phyloP scores from a whole-genome alignment of 2,888 invertebrate species.

The Troilus luridus region DNA sequence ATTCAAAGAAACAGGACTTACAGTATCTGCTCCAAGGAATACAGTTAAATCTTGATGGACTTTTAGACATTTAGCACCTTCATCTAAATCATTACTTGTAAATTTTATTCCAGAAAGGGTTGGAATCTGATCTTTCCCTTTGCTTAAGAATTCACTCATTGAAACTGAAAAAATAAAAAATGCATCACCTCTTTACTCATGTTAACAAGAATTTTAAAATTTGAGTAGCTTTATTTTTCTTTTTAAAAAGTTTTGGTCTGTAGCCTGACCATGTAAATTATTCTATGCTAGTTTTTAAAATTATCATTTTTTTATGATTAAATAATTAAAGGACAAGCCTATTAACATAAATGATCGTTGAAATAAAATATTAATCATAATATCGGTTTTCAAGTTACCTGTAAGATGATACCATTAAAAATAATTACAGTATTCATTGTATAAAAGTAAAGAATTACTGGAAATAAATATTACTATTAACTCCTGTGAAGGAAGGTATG shows the following conservation, averaged over 20 bases:
- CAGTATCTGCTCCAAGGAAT: constrained; percentile 73
- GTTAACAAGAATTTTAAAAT: not conserved
- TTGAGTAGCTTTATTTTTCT: not conserved
- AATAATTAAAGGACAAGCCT: too few species aligned
- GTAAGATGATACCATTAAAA: too few species aligned
- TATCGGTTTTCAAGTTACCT: too few species aligned
- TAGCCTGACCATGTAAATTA: not conserved
- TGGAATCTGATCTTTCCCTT: constrained; percentile 76
- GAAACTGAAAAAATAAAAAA: constrained; percentile 73
- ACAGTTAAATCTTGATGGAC: constrained; percentile 68
- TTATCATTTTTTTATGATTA: not conserved
- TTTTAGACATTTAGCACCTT: constrained; percentile 76
- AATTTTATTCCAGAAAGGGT: constrained; percentile 88
- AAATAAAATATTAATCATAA: too few species aligned
- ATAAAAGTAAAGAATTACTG: constrained; percentile 29
- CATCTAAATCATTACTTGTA: constrained; percentile 80
- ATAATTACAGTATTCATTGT: too few species aligned
- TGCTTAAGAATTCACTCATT: constrained; percentile 79
- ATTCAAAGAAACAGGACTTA: constrained; percentile 68
- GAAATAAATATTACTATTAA: constrained; percentile 76
- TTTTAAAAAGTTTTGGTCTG: not conserved
- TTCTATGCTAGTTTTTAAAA: not conserved
- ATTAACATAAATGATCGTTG: too few species aligned
- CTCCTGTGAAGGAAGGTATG: constrained; percentile 80
- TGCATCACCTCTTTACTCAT: not conserved